phyloP scores from a whole-genome alignment of 1,140 invertebrate species.

The Hydropsyche tenuis region DNA sequence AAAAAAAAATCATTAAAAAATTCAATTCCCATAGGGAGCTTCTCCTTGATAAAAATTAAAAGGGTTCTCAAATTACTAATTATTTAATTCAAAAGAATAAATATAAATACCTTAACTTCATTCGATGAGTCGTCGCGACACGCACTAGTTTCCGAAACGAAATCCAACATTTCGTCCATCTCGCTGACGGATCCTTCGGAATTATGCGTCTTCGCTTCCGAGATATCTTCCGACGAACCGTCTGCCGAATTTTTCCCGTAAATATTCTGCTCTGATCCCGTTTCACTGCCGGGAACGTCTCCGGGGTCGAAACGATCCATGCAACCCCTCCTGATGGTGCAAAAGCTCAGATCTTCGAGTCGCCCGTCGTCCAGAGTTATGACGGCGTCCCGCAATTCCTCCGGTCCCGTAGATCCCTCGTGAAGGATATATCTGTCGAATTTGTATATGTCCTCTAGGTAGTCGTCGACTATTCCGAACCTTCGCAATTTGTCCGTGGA shows the following conservation, averaged over 20 bases:
- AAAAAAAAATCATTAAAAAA: too few relatives aligned
- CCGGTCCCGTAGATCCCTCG: not conserved
- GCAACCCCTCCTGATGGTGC: slow-evolving; percentile 3
- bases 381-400: not conserved
- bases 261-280: not conserved
- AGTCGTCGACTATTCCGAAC: slow-evolving; percentile 43
- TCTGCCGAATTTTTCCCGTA: not conserved
- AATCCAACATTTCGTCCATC: not conserved
- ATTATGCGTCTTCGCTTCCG: too few relatives aligned
- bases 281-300: not conserved
- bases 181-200: not conserved
- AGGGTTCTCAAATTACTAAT: too few relatives aligned
- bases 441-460: slow-evolving; percentile 22
- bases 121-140: too few relatives aligned
- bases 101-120: too few relatives aligned
- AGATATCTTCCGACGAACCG: not conserved
- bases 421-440: not conserved
- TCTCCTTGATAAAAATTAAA: too few relatives aligned
- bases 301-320: slow-evolving; percentile 19
- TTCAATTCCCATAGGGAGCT: too few relatives aligned
- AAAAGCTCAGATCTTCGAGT: not conserved
- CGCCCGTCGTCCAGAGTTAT: not conserved
- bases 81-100: too few relatives aligned
- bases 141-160: too few relatives aligned
- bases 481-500: slow-evolving; percentile 38